Conservation (phyloP, 2,888 invertebrate species). For the Abrostola tripartita region DNA sequence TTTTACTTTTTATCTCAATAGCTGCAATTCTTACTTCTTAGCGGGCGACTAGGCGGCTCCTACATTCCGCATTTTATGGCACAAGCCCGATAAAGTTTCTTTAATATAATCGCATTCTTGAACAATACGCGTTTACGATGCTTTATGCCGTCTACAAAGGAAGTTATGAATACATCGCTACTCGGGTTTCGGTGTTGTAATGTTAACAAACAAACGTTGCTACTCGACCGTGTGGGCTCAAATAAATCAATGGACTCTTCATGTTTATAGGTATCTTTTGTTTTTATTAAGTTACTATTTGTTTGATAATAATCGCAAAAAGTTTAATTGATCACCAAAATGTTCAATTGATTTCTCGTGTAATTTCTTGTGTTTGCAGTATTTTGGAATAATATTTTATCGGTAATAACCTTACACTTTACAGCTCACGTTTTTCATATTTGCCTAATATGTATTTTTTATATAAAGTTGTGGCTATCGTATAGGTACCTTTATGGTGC, state of each 20-base stretch:
- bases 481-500: neutral
- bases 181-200: constrained; percentile 66
- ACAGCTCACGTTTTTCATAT: neutral
- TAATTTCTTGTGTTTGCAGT: too few relatives aligned
- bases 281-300: constrained; percentile 12
- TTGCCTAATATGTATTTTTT: neutral
- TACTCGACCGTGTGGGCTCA: constrained; percentile 31
- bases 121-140: constrained; percentile 76
- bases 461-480: neutral
- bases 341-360: too few relatives aligned
- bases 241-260: constrained; percentile 39
- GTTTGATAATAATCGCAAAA: neutral
- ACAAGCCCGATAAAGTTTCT: constrained; percentile 63
- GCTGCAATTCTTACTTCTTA: constrained; percentile 32
- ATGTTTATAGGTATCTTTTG: constrained; percentile 19
- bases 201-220: constrained; percentile 56
- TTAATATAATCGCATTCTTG: constrained; percentile 71
- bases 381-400: too few relatives aligned
- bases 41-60: constrained; percentile 39
- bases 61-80: constrained; percentile 62
- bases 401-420: neutral
- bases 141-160: constrained; percentile 68
- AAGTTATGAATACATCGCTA: constrained; percentile 74
- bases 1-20: constrained; percentile 57
- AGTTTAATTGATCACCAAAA: too few relatives aligned